These are phyloP conservation scores for Camptogramma bilineatum DNA, from an alignment of 2,888 invertebrate species.

Conservation along the genomic window DNA sequence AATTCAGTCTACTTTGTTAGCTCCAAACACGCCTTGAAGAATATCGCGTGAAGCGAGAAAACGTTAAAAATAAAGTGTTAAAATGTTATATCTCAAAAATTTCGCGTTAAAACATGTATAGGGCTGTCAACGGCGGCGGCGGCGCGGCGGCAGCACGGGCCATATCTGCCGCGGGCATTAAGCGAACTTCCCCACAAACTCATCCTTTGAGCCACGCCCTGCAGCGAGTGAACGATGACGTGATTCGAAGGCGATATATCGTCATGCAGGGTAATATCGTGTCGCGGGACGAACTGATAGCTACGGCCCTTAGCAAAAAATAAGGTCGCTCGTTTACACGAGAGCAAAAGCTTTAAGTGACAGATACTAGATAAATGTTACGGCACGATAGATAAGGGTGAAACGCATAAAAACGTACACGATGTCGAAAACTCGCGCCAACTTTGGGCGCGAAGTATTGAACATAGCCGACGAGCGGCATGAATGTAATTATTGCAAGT, in stretches of 20 bases:
- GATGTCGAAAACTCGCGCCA: conserved; percentile 59
- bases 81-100: conserved; percentile 42
- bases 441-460: conserved; percentile 49
- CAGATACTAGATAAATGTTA: conserved; percentile 84
- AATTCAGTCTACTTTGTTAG: conserved; percentile 4
- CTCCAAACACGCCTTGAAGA: conserved; percentile 8
- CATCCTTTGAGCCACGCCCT: conserved; percentile 69
- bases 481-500: conserved; percentile 73
- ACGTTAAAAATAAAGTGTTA: conserved; percentile 31
- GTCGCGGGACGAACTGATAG: conserved; percentile 77
- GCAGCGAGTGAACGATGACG: conserved; percentile 75
- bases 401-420: conserved; percentile 65
- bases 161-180: conserved; percentile 61
- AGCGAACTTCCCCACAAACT: conserved; percentile 61
- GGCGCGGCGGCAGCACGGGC: conserved; percentile 38
- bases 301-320: conserved; percentile 79
- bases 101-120: conserved; percentile 43
- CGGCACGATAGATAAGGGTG: conserved; percentile 76
- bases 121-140: conserved; percentile 49
- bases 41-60: conserved; percentile 15
- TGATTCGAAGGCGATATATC: conserved; percentile 79
- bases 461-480: conserved; percentile 54
- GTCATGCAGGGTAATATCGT: conserved; percentile 79
- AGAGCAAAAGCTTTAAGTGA: conserved; percentile 82
- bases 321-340: conserved; percentile 82